Conservation (phyloP, 2,888 invertebrate genomes). For the Limnephilus auricula region DNA sequence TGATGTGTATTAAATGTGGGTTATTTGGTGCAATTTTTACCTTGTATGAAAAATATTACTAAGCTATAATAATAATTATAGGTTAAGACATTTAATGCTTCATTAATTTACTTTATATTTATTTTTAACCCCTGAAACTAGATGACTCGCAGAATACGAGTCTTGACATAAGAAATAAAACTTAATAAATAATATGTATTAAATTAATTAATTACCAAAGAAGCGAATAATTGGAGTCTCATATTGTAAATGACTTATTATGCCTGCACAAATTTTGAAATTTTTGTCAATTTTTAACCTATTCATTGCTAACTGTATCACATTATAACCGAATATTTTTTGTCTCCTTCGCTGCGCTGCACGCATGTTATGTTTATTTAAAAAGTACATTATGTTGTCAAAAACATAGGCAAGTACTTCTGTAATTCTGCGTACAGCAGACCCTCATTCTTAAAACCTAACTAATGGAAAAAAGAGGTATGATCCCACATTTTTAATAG, state of each 20-base stretch:
- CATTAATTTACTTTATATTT: neutral
- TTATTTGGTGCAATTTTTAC: neutral
- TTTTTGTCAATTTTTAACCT: neutral
- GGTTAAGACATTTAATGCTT: neutral
- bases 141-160: neutral
- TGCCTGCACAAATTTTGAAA: neutral
- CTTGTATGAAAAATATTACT: neutral
- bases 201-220: neutral
- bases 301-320: neutral
- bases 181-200: neutral
- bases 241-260: neutral
- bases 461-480: neutral
- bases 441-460: neutral
- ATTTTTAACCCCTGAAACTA: neutral
- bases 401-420: neutral
- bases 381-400: neutral
- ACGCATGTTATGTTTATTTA: neutral
- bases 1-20: neutral
- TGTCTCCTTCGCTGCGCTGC: neutral
- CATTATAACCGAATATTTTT: neutral
- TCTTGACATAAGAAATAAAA: neutral
- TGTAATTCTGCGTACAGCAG: neutral
- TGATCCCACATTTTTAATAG: neutral
- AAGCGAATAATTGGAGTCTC: neutral
- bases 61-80: constrained; percentile 16